phyloP scores from a whole-genome alignment of 1,140 invertebrate species.

The Eupeodes corollae region DNA sequence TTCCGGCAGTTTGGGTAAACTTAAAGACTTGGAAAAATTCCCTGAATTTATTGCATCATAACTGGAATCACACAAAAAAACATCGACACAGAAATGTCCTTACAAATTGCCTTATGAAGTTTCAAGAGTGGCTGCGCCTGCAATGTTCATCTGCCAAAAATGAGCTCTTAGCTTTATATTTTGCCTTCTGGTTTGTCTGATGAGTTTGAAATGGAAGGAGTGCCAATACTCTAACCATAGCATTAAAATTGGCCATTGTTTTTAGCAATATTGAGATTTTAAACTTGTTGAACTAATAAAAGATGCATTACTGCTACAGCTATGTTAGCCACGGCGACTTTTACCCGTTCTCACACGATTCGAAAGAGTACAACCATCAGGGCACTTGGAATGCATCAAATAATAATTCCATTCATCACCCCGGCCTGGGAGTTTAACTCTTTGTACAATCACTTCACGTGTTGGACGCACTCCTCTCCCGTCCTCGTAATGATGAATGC shows the following conservation, averaged over 20 bases:
- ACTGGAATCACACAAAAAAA: too few relatives aligned
- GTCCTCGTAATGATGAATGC: conserved; percentile 37
- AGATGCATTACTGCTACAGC: conserved; percentile 48
- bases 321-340: conserved; percentile 35
- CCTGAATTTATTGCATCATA: too few relatives aligned
- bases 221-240: conserved; percentile 40
- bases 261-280: conserved; percentile 36
- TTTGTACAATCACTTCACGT: conserved; percentile 66
- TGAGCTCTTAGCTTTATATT: too few relatives aligned
- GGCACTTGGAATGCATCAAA: conserved; percentile 73
- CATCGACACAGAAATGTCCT: too few relatives aligned
- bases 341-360: conserved; percentile 28
- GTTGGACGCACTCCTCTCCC: conserved; percentile 50
- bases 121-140: too few relatives aligned
- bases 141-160: too few relatives aligned
- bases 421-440: conserved; percentile 49
- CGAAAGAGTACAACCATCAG: conserved; percentile 39
- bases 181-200: conserved; percentile 39
- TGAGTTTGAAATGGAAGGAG: conserved; percentile 35
- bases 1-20: too few relatives aligned
- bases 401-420: conserved; percentile 87
- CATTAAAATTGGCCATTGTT: conserved; percentile 40
- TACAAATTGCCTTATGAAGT: too few relatives aligned
- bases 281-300: conserved; percentile 52
- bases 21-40: too few relatives aligned